Conservation (phyloP, 2,797 vertebrate genomes). For the Gobionotothen gibberifrons region DNA sequence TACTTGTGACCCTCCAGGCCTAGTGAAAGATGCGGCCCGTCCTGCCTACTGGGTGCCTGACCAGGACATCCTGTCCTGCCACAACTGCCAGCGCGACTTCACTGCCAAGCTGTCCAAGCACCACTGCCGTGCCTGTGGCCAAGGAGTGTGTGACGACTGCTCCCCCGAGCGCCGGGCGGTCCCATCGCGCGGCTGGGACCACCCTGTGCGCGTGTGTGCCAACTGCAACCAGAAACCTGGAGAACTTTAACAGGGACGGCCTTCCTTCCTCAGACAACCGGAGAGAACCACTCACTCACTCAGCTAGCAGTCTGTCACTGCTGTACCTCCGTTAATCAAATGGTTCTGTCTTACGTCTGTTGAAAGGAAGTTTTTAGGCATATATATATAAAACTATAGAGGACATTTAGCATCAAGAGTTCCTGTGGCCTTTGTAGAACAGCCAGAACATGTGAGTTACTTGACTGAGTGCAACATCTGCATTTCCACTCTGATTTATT, state of each 20-base stretch:
- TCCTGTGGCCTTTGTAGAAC: conserved; percentile 79
- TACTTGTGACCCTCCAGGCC: conserved; percentile 78
- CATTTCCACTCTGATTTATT: conserved; percentile 67
- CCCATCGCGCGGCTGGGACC: conserved; percentile 97
- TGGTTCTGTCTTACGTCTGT: conserved; percentile 70
- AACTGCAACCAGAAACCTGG: conserved; percentile 95
- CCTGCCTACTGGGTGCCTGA: conserved; percentile 99
- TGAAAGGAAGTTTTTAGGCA: conserved; percentile 68
- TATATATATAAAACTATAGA: conserved; percentile 29
- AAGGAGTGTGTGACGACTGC: conserved; percentile 97
- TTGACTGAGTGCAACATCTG: conserved; percentile 69
- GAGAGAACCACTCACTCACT: conserved; percentile 65
- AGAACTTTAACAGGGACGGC: conserved; percentile 89
- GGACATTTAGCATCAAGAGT: conserved; percentile 56
- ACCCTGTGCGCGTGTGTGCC: conserved; percentile 95
- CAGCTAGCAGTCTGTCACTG: conserved; percentile 66
- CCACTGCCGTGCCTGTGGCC: conserved; percentile 97
- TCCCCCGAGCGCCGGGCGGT: conserved; percentile 93
- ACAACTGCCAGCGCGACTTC: conserved; percentile 94
- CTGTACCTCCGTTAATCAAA: conserved; percentile 67
- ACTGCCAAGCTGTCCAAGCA: conserved; percentile 97
- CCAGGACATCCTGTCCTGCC: conserved; percentile 95
- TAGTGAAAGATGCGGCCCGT: conserved; percentile 96
- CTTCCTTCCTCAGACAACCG: conserved; percentile 64
- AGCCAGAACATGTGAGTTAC: conserved; percentile 73